phyloP scores from a whole-genome alignment of 2,797 vertebrate genomes.

The Cynopterus sphinx region DNA sequence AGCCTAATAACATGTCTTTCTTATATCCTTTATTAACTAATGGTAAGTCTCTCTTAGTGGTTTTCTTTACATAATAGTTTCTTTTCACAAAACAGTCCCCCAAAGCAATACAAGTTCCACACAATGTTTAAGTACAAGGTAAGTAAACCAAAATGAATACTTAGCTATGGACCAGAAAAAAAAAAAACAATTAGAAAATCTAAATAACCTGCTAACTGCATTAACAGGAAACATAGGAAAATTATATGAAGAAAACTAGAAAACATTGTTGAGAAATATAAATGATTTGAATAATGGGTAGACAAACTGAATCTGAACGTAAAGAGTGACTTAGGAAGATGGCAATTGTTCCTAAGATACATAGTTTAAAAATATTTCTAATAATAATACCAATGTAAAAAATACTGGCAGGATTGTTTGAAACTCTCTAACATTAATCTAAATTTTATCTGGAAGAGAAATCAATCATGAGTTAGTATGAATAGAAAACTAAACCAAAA shows the following conservation, averaged over 20 bases:
- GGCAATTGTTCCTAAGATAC: background rate
- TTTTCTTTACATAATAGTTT: background rate
- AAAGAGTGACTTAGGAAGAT: background rate
- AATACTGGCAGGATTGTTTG: background rate
- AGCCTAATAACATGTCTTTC: background rate
- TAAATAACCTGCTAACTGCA: background rate
- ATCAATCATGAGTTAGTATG: background rate
- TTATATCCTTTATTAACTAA: background rate
- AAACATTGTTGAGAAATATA: background rate
- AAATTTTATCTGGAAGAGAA: constrained; percentile 44
- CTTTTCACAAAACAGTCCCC: background rate
- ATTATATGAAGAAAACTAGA: background rate
- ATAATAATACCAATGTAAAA: background rate
- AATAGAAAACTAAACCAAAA: background rate
- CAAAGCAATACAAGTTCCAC: background rate
- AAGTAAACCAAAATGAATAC: background rate
- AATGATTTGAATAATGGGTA: background rate
- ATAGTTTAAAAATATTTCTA: background rate
- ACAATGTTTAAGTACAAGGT: background rate
- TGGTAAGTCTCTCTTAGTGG: background rate
- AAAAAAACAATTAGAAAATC: background rate
- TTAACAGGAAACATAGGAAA: background rate
- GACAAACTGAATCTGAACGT: background rate
- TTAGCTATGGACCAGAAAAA: background rate
- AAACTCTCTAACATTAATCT: background rate